phyloP scores from a whole-genome alignment of 1,140 invertebrate species.

The Laodelphax striatellus region DNA sequence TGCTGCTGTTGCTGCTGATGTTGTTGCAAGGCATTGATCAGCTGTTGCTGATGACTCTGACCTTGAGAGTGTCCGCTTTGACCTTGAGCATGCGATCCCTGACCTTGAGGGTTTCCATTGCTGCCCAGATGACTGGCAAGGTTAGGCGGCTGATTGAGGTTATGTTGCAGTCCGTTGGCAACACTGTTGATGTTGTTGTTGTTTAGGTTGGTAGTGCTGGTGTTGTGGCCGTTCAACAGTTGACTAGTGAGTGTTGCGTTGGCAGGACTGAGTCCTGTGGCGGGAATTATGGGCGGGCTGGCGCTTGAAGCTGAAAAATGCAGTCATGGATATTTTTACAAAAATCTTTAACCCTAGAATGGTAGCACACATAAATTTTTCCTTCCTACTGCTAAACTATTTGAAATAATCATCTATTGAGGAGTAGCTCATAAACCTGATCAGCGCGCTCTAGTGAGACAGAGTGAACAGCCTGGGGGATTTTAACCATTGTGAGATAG shows the following conservation, averaged over 20 bases:
- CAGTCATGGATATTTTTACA: no score
- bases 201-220: background rate
- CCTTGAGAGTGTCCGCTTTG: background rate
- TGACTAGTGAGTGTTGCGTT: background rate
- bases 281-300: no score
- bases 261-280: background rate
- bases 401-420: no score
- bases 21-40: constrained; percentile 17
- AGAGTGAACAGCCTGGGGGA: no score
- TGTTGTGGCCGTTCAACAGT: background rate
- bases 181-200: background rate
- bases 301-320: no score
- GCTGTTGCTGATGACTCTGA: constrained; percentile 14
- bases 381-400: no score
- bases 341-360: no score
- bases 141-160: background rate
- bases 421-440: no score
- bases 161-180: background rate
- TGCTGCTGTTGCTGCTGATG: constrained; percentile 18
- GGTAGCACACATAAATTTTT: no score
- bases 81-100: background rate
- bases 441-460: no score
- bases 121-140: background rate
- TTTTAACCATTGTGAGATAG: no score
- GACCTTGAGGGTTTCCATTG: background rate